Conservation (phyloP, 2,797 vertebrate genomes). For the Parauchenoglanis ngamensis region DNA sequence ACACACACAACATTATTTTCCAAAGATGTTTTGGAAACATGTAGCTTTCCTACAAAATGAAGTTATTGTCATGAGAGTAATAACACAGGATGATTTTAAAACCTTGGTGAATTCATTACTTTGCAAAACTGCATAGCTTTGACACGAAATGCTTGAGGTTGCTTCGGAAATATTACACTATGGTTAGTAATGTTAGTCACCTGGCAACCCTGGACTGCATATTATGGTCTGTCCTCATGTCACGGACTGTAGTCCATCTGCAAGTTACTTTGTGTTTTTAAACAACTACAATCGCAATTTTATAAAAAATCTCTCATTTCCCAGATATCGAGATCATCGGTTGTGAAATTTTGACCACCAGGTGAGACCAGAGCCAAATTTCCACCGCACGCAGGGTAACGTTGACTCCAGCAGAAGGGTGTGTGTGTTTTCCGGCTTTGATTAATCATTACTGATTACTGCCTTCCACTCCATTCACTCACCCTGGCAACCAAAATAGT, state of each 20-base stretch:
- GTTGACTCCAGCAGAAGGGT: background rate
- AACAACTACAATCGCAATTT: background rate
- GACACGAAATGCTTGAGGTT: background rate
- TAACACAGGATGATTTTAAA: background rate
- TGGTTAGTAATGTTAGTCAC: background rate
- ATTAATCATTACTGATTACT: constrained; percentile 28
- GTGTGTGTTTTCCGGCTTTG: background rate
- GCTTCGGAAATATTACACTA: background rate
- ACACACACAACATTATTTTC: no score
- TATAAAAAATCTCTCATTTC: background rate
- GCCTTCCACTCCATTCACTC: constrained; percentile 49
- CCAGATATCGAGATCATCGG: background rate
- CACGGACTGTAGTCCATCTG: background rate
- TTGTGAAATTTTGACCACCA: background rate
- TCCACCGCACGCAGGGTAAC: background rate
- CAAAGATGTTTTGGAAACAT: no score
- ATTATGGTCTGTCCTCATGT: background rate
- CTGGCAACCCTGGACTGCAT: background rate
- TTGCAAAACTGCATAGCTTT: background rate
- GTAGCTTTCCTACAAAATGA: no score
- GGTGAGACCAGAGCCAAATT: background rate
- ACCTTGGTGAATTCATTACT: background rate
- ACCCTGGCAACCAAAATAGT: constrained; percentile 94
- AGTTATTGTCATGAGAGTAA: background rate
- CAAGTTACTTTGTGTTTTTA: background rate